A percentile compares a stretch with the other conserved stretches of the same genome.
Evolutionary conservation across 2,888 invertebrate genomes (phyloP).

Genomic region (Philhelius pedissequus): DNA sequence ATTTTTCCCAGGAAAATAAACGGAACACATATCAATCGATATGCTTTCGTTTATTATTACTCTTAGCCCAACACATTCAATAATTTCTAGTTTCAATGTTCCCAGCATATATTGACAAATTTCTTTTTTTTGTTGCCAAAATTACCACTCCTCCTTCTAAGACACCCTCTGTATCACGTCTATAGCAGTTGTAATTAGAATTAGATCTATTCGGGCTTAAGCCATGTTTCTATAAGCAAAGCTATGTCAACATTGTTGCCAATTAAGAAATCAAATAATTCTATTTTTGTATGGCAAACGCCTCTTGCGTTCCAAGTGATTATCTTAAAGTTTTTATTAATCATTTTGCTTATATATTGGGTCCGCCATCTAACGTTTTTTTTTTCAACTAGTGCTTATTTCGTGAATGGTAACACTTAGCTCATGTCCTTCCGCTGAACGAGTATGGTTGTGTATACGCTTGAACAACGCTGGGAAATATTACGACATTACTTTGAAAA

Average conservation of each 20-base stretch:
- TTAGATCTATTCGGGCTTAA: background rate
- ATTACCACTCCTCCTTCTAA: background rate
- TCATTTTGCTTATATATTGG: no score
- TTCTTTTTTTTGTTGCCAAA: background rate
- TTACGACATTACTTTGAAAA: no score
- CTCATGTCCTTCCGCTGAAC: no score
- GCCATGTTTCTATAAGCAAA: background rate
- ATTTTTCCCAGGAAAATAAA: background rate
- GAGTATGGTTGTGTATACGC: no score
- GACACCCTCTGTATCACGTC: background rate
- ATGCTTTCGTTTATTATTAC: background rate
- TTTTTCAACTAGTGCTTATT: no score
- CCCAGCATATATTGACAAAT: background rate
- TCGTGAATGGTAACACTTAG: no score
- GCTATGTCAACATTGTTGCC: background rate
- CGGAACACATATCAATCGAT: background rate
- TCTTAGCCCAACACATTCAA: background rate
- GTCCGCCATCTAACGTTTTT: no score
- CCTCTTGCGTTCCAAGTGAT: background rate
- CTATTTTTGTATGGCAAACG: background rate
- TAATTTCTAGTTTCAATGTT: background rate
- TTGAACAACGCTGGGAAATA: no score
- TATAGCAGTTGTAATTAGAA: background rate
- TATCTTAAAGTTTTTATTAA: no score
- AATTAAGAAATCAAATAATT: background rate